Conservation (phyloP, 1,140 invertebrate species). For the Dermatophagoides farinae region DNA sequence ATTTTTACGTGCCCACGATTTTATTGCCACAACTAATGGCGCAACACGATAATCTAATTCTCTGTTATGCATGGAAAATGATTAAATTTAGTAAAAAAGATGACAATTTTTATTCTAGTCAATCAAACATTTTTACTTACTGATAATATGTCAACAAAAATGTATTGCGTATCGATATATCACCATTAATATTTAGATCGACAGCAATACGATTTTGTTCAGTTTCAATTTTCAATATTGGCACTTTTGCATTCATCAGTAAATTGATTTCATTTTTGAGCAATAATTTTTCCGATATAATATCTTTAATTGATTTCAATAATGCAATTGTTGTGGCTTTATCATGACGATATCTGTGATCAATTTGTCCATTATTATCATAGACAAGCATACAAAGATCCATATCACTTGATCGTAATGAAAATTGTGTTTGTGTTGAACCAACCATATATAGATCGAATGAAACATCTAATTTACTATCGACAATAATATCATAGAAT, state of each 20-base stretch:
- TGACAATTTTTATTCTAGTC: no score
- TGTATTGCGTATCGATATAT: conserved; percentile 82
- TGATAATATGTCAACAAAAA: conserved; percentile 74
- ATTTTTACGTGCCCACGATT: conserved; percentile 81
- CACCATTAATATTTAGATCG: conserved; percentile 90
- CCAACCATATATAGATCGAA: conserved; percentile 63
- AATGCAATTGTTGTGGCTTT: background rate
- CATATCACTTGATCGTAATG: conserved; percentile 68
- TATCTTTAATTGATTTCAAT: conserved; percentile 3
- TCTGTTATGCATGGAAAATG: conserved; percentile 27
- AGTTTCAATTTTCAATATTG: conserved; percentile 41
- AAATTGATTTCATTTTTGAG: conserved; percentile 28
- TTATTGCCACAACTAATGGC: conserved; percentile 69
- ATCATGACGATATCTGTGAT: conserved; percentile 31
- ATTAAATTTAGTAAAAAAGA: background rate
- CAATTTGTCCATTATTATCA: conserved; percentile 33
- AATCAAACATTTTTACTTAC: no score
- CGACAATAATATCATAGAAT: background rate
- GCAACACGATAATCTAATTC: conserved; percentile 73
- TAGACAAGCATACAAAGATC: conserved; percentile 80
- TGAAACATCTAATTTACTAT: background rate
- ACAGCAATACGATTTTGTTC: conserved; percentile 46
- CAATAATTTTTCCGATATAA: background rate
- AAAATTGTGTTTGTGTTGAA: conserved; percentile 89
- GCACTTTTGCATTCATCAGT: conserved; percentile 79